Percentiles rank a stretch among this genome's conserved stretches.
Conservation (phyloP, 2,113 vertebrate species). For the Corynorhinus townsendii region DNA sequence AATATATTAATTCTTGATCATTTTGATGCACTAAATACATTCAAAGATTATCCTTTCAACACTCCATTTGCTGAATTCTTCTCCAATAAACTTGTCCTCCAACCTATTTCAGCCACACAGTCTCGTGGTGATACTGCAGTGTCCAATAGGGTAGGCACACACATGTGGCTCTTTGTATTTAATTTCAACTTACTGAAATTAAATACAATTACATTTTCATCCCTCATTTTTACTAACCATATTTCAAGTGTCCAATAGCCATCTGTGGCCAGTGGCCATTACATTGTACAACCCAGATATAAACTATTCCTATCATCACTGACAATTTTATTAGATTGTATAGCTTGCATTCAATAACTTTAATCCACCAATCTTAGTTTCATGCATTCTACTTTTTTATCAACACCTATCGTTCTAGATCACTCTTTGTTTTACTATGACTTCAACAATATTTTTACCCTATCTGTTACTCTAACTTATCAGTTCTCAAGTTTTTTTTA, state of each 20-base stretch:
- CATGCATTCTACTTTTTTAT: neutral
- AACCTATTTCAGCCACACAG: neutral
- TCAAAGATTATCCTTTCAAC: neutral
- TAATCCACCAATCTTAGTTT: neutral
- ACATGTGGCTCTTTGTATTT: neutral
- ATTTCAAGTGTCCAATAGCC: neutral
- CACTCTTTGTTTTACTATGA: neutral
- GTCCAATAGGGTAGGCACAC: neutral
- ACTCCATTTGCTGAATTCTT: neutral
- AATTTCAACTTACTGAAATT: neutral
- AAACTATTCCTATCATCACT: neutral
- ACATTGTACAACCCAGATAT: neutral
- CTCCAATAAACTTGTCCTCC: neutral
- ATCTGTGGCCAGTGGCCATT: neutral
- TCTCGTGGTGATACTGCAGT: neutral
- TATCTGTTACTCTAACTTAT: neutral
- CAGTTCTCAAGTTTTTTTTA: neutral
- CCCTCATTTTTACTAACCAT: neutral
- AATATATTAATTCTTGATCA: neutral
- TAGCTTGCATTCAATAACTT: neutral
- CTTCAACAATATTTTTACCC: neutral
- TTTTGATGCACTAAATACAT: neutral
- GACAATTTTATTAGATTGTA: neutral
- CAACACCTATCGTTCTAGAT: neutral
- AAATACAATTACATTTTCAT: neutral